phyloP scores from a whole-genome alignment of 1,140 invertebrate genomes.

The Drosophila fuyamai region DNA sequence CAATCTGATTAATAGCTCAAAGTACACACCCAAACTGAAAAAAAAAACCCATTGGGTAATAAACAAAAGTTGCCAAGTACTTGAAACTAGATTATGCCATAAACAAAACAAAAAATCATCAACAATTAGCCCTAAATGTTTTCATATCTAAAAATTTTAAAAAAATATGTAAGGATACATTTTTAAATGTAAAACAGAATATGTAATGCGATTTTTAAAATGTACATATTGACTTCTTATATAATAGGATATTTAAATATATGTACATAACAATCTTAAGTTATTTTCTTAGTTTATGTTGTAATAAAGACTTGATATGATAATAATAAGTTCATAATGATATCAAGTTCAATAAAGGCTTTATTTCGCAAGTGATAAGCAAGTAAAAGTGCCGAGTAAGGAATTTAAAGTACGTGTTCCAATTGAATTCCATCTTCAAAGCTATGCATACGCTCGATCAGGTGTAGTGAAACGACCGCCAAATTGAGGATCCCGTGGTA shows the following conservation, averaged over 20 bases:
- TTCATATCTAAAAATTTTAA: neutral
- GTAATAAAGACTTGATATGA: too few species aligned
- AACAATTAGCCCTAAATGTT: neutral
- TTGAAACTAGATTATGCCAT: neutral
- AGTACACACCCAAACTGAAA: neutral
- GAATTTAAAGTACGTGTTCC: neutral
- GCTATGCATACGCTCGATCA: neutral
- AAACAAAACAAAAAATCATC: neutral
- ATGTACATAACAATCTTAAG: too few species aligned
- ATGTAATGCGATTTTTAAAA: too few species aligned
- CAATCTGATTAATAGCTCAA: constrained; percentile 13
- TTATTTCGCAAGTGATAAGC: too few species aligned
- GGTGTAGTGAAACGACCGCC: constrained; percentile 15
- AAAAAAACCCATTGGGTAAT: constrained; percentile 10
- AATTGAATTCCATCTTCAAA: neutral
- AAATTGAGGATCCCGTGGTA: constrained; percentile 13
- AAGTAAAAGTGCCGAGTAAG: too few species aligned
- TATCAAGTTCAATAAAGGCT: too few species aligned
- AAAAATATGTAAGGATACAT: too few species aligned
- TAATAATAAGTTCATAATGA: too few species aligned
- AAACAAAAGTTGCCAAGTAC: neutral
- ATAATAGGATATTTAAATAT: too few species aligned
- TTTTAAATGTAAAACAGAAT: too few species aligned
- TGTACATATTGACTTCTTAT: too few species aligned
- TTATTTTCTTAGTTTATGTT: too few species aligned